phyloP scores from a whole-genome alignment of 2,113 vertebrate species.

The Todiramphus saurophagus region DNA sequence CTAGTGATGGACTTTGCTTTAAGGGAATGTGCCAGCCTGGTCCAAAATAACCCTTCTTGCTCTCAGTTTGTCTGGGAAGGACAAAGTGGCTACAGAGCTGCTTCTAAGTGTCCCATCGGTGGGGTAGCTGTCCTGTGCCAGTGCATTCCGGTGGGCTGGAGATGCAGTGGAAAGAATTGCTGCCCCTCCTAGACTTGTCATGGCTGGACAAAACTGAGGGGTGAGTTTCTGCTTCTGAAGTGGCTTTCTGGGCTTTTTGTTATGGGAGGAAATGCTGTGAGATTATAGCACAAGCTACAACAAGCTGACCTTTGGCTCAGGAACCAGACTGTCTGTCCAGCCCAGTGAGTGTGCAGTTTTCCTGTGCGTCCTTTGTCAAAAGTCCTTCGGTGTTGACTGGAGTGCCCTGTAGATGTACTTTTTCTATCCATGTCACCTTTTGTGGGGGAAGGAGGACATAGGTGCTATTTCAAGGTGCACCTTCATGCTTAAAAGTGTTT shows the following conservation, averaged over 20 bases:
- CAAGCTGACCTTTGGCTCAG: not conserved
- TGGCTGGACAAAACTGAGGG: no score
- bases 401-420: not conserved
- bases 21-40: not conserved
- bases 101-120: rapidly evolving
- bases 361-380: no score
- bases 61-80: rapidly evolving
- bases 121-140: not conserved
- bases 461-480: not conserved
- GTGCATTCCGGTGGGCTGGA: no score
- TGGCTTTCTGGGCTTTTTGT: not conserved
- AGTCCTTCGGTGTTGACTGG: no score
- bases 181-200: no score
- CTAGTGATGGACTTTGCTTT: not conserved
- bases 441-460: not conserved
- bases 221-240: no score
- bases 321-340: not conserved
- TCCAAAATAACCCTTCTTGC: not conserved
- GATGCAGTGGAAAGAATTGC: no score
- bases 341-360: not conserved
- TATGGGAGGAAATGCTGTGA: conserved; percentile 47
- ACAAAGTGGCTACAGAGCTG: rapidly evolving
- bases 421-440: not conserved
- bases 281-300: not conserved
- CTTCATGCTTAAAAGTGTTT: no score